phyloP scores from a whole-genome alignment of 2,113 vertebrate species.

The Lycaon pictus region DNA sequence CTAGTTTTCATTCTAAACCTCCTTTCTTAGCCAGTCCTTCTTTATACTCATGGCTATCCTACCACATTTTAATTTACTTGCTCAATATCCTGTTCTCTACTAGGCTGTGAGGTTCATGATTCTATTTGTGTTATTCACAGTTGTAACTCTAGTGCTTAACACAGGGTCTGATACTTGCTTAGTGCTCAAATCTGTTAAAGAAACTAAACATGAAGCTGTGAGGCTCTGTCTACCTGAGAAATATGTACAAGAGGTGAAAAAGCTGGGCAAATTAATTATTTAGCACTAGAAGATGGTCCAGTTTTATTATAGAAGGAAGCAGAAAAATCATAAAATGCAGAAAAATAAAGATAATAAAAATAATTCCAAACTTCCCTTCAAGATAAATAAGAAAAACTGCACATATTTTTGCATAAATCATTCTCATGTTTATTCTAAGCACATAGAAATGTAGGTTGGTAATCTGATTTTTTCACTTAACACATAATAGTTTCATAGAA shows the following conservation, averaged over 20 bases:
- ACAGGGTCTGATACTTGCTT: not conserved
- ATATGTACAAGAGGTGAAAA: not conserved
- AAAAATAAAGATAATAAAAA: slow-evolving; percentile 50
- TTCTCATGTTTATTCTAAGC: not conserved
- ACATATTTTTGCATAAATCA: slow-evolving; percentile 46
- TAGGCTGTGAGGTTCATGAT: not conserved
- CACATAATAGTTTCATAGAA: not conserved
- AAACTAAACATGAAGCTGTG: not conserved
- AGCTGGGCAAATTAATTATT: not conserved
- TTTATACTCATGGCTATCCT: not conserved
- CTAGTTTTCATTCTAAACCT: not conserved
- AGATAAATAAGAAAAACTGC: not conserved
- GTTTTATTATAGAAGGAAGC: slow-evolving; percentile 54
- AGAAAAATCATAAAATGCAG: slow-evolving; percentile 42
- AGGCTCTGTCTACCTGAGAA: not conserved
- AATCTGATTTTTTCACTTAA: slow-evolving; percentile 35
- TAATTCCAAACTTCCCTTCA: not conserved
- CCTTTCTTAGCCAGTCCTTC: not conserved
- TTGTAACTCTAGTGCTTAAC: not conserved
- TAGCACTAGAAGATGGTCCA: not conserved
- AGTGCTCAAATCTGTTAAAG: slow-evolving; percentile 1
- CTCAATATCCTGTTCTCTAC: slow-evolving; percentile 26
- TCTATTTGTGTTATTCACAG: slow-evolving; percentile 48
- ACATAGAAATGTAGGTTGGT: not conserved
- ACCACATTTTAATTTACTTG: slow-evolving; percentile 44